Evolutionary conservation across 1,140 invertebrate species (phyloP), one percentile per base, ranked within the genome.

Genomic region (Calliopsis andreniformis): DNA sequence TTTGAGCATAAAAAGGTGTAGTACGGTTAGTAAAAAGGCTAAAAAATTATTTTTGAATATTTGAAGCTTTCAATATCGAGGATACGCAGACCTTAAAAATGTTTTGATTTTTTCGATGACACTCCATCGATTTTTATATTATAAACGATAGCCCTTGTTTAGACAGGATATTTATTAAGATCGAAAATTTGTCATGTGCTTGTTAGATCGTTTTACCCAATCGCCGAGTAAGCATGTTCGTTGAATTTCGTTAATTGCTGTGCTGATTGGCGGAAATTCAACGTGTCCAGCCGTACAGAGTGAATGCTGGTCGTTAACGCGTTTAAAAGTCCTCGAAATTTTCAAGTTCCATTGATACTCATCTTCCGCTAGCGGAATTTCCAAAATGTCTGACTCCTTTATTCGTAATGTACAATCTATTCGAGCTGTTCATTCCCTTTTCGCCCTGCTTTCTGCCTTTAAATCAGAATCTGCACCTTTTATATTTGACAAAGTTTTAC

Each of bases 191-290:
- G 63, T 20, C 51, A 64, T 28, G 66, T 42, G 16, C 0, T 10
- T 18, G 47, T 49, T 23, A 43, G 63, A 72, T 83, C 55, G 79
- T 83, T 75, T 83, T 62, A 68, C 32, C 18, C 69, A 63, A 72
- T 79, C 68, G 79, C 64, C 55, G 77, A 80, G 72, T 70, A 83
- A 86, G 76, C 86, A 79, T 67, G 68, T 87, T 78, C 76, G 58
- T 39, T 85, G 83, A 87, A 87, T 87, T 84, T 80, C 78, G 75
- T 81, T 88, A 88, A 88, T 88, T 87, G 81, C 83, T 70, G 55
- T 49, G 68, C 49, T 84, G 76, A 87, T 85, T 86, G 87, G 81
- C 86, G 85, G 68, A 86, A 84, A 88, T 87, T 78, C 86, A 85
- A 82, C 78, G 63, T 71, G 59, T 78, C 47, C 66, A 63, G 23